These are phyloP conservation scores for Chrosomus eos DNA, from an alignment of 2,797 vertebrate genomes.

Conservation along the genomic window DNA sequence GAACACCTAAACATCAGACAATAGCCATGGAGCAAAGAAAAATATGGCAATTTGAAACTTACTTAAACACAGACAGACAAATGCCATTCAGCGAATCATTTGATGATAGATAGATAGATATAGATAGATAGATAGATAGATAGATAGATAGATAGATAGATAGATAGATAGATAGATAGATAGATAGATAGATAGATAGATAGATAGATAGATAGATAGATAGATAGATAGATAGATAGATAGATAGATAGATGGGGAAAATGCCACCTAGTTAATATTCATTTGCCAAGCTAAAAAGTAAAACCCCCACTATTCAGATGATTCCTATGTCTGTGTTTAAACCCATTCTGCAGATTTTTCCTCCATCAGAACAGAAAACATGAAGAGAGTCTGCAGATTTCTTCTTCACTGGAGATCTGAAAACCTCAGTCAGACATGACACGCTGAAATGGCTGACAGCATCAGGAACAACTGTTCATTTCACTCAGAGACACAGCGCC, in stretches of 20 bases:
- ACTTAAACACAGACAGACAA: too few relatives aligned
- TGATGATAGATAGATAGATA: too few relatives aligned
- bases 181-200: background rate
- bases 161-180: background rate
- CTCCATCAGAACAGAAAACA: background rate
- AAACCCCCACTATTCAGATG: background rate
- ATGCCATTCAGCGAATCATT: too few relatives aligned
- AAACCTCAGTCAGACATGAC: background rate
- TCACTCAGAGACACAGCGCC: constrained; percentile 26
- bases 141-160: too few relatives aligned
- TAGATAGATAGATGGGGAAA: background rate
- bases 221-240: background rate
- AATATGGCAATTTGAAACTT: too few relatives aligned
- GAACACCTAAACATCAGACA: background rate
- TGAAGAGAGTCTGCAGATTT: background rate
- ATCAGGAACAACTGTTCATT: background rate
- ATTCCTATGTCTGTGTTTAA: background rate
- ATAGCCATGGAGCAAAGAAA: too few relatives aligned
- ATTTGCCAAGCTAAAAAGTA: background rate
- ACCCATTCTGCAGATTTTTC: background rate
- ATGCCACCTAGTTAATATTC: background rate
- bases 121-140: too few relatives aligned
- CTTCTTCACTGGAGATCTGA: background rate
- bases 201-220: background rate
- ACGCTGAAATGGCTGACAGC: constrained; percentile 20